These are phyloP conservation scores for Archips crataeganus DNA, from an alignment of 2,888 invertebrate species.

Conservation along the genomic window DNA sequence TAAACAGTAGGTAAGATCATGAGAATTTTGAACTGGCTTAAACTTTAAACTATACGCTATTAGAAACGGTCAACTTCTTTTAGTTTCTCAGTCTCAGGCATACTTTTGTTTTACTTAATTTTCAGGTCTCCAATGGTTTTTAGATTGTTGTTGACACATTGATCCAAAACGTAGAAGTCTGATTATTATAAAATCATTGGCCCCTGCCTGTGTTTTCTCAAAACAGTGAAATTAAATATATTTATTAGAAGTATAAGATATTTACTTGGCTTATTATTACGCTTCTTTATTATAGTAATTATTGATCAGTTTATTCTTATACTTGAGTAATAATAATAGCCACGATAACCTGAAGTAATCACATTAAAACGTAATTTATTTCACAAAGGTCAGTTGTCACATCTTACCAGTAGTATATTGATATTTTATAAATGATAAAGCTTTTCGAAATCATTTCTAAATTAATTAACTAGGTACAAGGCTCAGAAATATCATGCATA, in stretches of 20 bases:
- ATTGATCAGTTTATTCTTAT: not conserved
- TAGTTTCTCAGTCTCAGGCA: not conserved
- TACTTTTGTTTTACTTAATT: not conserved
- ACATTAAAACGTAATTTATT: not conserved
- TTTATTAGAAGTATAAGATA: conserved; percentile 35
- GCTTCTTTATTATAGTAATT: conserved; percentile 14
- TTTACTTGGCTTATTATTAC: conserved; percentile 32
- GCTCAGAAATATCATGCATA: too few species aligned
- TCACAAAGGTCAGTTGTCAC: not conserved
- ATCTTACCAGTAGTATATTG: not conserved
- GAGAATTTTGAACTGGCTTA: not conserved
- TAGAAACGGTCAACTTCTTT: not conserved
- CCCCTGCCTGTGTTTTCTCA: conserved; percentile 23
- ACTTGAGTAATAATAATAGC: not conserved
- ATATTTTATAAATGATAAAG: too few species aligned
- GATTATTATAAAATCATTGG: conserved; percentile 34
- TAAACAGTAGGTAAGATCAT: not conserved
- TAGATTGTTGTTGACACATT: not conserved
- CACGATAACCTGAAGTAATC: not conserved
- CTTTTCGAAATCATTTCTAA: too few species aligned
- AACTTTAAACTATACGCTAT: not conserved
- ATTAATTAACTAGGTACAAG: too few species aligned
- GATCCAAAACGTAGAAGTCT: conserved; percentile 24
- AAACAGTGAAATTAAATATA: conserved; percentile 30
- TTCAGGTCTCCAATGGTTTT: not conserved